Evolutionary conservation across 2,888 invertebrate species (phyloP).

Genomic region (Bruchidius siliquastri): DNA sequence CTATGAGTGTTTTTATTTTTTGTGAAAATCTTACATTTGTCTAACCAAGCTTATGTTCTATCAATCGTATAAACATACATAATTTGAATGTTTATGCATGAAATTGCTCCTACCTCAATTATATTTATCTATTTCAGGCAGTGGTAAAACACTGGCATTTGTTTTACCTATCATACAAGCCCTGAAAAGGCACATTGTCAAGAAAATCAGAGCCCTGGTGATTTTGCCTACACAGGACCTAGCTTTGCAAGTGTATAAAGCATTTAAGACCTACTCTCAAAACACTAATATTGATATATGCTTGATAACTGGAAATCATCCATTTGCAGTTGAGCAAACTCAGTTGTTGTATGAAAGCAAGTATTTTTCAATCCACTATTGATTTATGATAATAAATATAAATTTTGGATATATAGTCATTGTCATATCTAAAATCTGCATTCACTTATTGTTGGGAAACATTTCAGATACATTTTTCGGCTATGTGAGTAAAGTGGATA

Average conservation of each 20-base stretch:
- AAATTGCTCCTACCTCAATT: too few species aligned
- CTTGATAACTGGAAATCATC: conserved; percentile 63
- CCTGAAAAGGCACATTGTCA: conserved; percentile 32
- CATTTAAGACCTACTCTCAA: conserved; percentile 67
- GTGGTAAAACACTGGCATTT: conserved; percentile 95
- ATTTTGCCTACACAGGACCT: conserved; percentile 90
- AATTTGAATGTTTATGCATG: too few species aligned
- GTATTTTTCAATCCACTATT: conserved; percentile 5
- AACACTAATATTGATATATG: conserved; percentile 67
- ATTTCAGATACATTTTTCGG: conserved; percentile 52
- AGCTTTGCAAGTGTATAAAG: conserved; percentile 82
- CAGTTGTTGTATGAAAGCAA: conserved; percentile 55
- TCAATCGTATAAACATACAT: too few species aligned
- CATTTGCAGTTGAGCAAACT: conserved; percentile 64
- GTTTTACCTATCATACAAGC: conserved; percentile 86
- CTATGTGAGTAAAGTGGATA: conserved; percentile 65
- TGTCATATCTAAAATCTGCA: too few species aligned
- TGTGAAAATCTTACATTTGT: too few species aligned
- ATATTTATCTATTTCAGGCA: conserved; percentile 55
- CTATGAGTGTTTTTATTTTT: too few species aligned
- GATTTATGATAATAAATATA: too few species aligned
- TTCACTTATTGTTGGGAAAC: too few species aligned
- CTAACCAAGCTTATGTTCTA: too few species aligned
- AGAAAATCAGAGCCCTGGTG: conserved; percentile 74
- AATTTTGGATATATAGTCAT: too few species aligned